Conservation (phyloP, 2,888 invertebrate species). For the Drosophila peninsularis region DNA sequence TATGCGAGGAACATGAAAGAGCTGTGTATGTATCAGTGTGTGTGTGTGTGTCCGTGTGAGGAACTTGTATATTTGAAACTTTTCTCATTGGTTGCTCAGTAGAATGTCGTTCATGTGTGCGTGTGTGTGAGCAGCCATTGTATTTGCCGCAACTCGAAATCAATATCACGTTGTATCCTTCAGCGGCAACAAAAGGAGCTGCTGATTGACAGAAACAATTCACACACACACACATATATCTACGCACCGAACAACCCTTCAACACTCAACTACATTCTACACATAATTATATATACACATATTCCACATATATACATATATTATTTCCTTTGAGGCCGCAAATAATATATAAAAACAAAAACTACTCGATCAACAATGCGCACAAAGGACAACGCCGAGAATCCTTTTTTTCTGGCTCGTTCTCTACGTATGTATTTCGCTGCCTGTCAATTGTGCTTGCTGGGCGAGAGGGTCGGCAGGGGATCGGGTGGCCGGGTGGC, state of each 20-base stretch:
- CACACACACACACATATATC: conserved; percentile 34
- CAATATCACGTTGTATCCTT: conserved; percentile 80
- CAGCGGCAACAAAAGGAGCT: conserved; percentile 76
- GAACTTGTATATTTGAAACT: conserved; percentile 64
- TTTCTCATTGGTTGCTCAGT: conserved; percentile 69
- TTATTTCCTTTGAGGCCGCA: conserved; percentile 67
- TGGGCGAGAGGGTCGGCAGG: conserved; percentile 5
- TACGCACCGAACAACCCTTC: conserved; percentile 66
- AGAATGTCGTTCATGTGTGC: conserved; percentile 13
- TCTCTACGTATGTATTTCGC: conserved; percentile 27
- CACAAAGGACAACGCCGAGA: conserved; percentile 66
- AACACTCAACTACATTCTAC: conserved; percentile 78
- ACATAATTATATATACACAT: conserved; percentile 7
- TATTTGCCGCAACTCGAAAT: conserved; percentile 70
- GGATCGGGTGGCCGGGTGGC: neutral
- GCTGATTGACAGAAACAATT: conserved; percentile 81
- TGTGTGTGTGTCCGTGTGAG: conserved; percentile 8
- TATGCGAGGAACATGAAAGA: conserved; percentile 47
- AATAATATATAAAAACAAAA: conserved; percentile 44
- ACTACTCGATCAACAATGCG: conserved; percentile 74
- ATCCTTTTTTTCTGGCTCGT: conserved; percentile 56
- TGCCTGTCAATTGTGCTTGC: conserved; percentile 58
- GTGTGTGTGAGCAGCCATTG: conserved; percentile 49
- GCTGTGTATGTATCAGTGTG: neutral
- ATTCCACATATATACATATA: neutral